Percentiles rank a stretch among this genome's conserved stretches.
Conservation (phyloP, 2,113 vertebrate species). For the Oxyura jamaicensis region DNA sequence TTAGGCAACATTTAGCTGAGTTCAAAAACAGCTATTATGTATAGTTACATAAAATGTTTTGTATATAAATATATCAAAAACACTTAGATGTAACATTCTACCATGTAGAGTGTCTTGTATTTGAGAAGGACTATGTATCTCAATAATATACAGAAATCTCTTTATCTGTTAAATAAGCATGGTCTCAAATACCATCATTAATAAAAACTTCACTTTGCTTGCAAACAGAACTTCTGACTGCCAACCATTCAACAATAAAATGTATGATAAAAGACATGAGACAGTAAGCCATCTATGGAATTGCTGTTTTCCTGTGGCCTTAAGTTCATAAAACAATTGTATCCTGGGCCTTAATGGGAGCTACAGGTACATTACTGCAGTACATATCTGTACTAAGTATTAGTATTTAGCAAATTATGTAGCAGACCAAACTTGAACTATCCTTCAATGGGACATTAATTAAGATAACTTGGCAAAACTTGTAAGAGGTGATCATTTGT, state of each 20-base stretch:
- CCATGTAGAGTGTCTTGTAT: background rate
- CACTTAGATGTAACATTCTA: background rate
- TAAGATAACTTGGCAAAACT: background rate
- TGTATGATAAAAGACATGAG: background rate
- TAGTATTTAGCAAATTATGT: background rate
- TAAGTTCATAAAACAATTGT: background rate
- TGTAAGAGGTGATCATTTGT: background rate
- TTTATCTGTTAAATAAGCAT: background rate
- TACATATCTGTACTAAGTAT: background rate
- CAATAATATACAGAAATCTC: background rate
- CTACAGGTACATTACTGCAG: background rate
- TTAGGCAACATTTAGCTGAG: background rate
- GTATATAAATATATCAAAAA: background rate
- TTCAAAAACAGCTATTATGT: background rate
- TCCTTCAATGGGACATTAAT: background rate
- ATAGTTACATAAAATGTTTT: too few relatives aligned
- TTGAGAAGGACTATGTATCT: background rate
- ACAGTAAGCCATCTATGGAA: background rate
- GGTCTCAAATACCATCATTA: background rate
- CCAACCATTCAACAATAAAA: background rate
- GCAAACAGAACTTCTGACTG: background rate
- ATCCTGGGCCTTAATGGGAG: background rate
- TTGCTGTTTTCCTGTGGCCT: background rate
- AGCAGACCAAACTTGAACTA: background rate
- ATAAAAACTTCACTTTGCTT: background rate